A percentile compares a stretch with the other conserved stretches of the same genome.
phyloP scores from a whole-genome alignment of 2,888 invertebrate species.

The Creontiades dilutus region DNA sequence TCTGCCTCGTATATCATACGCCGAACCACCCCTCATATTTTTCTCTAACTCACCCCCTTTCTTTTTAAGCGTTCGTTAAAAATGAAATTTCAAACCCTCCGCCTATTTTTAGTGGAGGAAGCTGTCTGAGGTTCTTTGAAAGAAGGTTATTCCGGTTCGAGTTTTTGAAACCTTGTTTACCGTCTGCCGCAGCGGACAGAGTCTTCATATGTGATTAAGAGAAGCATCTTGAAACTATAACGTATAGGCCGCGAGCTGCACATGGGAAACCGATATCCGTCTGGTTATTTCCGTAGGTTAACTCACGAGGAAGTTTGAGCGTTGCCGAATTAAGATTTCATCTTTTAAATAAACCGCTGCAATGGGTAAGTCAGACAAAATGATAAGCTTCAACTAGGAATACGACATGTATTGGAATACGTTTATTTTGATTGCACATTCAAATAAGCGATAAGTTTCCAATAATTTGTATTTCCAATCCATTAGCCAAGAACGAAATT shows the following conservation, averaged over 20 bases:
- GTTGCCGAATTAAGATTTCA: too few species aligned
- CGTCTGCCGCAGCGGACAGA: neutral
- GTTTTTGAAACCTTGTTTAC: slow-evolving; percentile 43
- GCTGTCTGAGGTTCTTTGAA: slow-evolving; percentile 20
- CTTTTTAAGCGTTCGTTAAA: slow-evolving; percentile 66
- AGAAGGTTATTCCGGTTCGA: slow-evolving; percentile 45
- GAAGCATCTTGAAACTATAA: slow-evolving; percentile 48
- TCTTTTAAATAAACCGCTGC: too few species aligned
- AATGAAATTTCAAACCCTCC: slow-evolving; percentile 67
- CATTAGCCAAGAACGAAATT: too few species aligned
- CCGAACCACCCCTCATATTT: slow-evolving; percentile 62
- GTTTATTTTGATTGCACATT: too few species aligned
- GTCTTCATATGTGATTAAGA: slow-evolving; percentile 24
- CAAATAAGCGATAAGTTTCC: too few species aligned
- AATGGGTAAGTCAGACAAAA: too few species aligned
- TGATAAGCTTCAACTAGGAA: too few species aligned
- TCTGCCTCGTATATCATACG: slow-evolving; percentile 64
- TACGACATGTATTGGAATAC: too few species aligned
- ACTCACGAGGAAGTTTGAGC: too few species aligned
- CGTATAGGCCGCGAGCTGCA: neutral
- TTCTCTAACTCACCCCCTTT: slow-evolving; percentile 53
- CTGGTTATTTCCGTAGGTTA: neutral
- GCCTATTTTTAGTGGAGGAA: slow-evolving; percentile 45
- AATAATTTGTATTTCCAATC: too few species aligned
- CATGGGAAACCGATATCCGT: slow-evolving; percentile 2